Percentiles rank a stretch among this genome's conserved stretches.
Evolutionary conservation across 2,113 vertebrate genomes (phyloP).

Genomic region (Tychaedon coryphoeus): DNA sequence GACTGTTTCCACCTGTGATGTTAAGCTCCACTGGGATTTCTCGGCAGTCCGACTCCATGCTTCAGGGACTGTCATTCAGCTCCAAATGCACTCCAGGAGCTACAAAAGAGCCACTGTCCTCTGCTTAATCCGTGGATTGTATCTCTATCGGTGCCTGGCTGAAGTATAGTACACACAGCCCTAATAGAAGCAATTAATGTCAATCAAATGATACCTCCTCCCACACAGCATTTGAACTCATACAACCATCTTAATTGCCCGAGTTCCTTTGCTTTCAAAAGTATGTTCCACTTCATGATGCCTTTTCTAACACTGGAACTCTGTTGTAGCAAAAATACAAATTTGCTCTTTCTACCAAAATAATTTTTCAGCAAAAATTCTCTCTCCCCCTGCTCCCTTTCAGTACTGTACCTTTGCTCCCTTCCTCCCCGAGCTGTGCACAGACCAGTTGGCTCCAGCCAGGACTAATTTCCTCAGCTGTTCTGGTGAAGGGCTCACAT

Average conservation of each 20-base stretch:
- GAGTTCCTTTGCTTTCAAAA: slow-evolving; percentile 12
- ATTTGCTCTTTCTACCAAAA: background rate
- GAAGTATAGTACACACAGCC: slow-evolving; percentile 15
- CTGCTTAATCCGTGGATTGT: slow-evolving; percentile 24
- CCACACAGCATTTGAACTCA: slow-evolving; percentile 7
- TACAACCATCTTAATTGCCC: slow-evolving; percentile 5
- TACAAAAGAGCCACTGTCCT: slow-evolving; percentile 64
- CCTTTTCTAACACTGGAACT: slow-evolving; percentile 15
- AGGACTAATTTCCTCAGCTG: slow-evolving; percentile 4
- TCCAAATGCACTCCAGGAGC: background rate
- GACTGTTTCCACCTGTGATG: slow-evolving; percentile 50
- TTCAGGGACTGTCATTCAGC: slow-evolving; percentile 35
- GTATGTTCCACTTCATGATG: background rate
- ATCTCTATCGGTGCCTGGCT: slow-evolving; percentile 21
- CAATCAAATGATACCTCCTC: slow-evolving; percentile 56
- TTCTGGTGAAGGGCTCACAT: background rate
- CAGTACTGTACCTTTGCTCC: background rate
- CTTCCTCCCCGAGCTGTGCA: background rate
- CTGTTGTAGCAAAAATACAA: slow-evolving; percentile 1
- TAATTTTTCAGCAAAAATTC: background rate
- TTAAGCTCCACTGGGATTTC: slow-evolving; percentile 32
- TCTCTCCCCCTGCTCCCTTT: background rate
- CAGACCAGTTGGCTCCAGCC: slow-evolving; percentile 18
- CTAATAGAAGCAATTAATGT: slow-evolving; percentile 62
- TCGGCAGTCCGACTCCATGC: background rate